Percentiles rank a stretch among this genome's conserved stretches.
These are phyloP conservation scores for Antidorcas marsupialis DNA, from an alignment of 2,113 vertebrate species.

Conservation along the genomic window DNA sequence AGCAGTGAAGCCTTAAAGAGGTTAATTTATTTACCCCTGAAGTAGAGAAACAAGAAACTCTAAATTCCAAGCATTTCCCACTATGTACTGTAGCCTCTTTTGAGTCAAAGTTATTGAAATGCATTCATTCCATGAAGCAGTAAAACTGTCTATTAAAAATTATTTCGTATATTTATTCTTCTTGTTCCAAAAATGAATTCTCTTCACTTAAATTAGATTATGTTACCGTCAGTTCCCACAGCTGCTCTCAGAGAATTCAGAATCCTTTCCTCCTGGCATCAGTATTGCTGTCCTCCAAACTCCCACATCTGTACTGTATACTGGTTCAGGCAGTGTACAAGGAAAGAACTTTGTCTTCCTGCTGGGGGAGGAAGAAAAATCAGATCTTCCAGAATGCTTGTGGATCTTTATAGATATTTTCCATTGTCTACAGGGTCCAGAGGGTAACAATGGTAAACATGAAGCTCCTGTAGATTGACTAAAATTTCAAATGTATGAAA, in stretches of 20 bases:
- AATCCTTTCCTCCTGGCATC: neutral
- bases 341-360: neutral
- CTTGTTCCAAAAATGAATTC: neutral
- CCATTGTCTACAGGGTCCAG: neutral
- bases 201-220: neutral
- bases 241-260: neutral
- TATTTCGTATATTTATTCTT: neutral
- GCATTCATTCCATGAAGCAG: neutral
- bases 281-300: neutral
- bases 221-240: neutral
- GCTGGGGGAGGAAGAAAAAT: neutral
- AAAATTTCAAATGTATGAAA: neutral
- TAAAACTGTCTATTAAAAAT: neutral
- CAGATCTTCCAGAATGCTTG: neutral
- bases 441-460: neutral
- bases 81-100: neutral
- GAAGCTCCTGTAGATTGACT: neutral
- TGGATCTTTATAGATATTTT: neutral
- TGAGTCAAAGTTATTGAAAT: neutral
- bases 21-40: neutral
- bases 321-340: neutral
- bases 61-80: neutral
- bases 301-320: neutral
- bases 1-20: neutral
- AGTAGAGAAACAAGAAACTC: neutral